phyloP scores from a whole-genome alignment of 2,113 vertebrate genomes.

The Corvus moneduloides region DNA sequence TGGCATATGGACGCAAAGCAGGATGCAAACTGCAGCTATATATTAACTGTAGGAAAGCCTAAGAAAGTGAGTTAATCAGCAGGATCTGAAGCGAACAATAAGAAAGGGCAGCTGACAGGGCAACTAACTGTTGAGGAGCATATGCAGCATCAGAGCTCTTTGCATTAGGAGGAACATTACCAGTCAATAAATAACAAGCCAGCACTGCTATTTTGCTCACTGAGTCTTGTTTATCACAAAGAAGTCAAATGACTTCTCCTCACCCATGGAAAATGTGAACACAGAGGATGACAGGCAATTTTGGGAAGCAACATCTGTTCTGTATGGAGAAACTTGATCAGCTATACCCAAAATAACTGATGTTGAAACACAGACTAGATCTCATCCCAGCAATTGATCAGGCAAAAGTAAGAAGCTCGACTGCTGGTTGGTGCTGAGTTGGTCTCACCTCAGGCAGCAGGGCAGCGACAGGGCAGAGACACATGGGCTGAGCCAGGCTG shows the following conservation, averaged over 20 bases:
- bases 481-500: neutral
- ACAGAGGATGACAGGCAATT: slow-evolving; percentile 8
- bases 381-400: neutral
- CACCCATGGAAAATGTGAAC: slow-evolving; percentile 60
- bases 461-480: neutral
- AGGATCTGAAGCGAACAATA: neutral
- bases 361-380: neutral
- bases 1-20: neutral
- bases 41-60: slow-evolving; percentile 22
- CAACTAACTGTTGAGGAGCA: neutral
- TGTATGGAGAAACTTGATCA: slow-evolving; percentile 32
- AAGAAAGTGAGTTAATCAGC: neutral
- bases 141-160: neutral
- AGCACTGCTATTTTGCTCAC: neutral
- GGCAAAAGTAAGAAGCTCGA: neutral
- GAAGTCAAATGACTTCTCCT: slow-evolving; percentile 64
- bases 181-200: slow-evolving; percentile 5
- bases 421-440: neutral
- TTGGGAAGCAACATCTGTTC: slow-evolving; percentile 35
- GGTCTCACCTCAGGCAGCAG: neutral
- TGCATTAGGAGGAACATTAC: neutral
- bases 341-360: slow-evolving; percentile 18
- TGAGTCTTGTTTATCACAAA: slow-evolving; percentile 35
- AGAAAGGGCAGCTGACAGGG: neutral
- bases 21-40: slow-evolving; percentile 20